Percentiles rank a stretch among this genome's conserved stretches.
Conservation (phyloP, 2,888 invertebrate species). For the Slavum lentiscoides region DNA sequence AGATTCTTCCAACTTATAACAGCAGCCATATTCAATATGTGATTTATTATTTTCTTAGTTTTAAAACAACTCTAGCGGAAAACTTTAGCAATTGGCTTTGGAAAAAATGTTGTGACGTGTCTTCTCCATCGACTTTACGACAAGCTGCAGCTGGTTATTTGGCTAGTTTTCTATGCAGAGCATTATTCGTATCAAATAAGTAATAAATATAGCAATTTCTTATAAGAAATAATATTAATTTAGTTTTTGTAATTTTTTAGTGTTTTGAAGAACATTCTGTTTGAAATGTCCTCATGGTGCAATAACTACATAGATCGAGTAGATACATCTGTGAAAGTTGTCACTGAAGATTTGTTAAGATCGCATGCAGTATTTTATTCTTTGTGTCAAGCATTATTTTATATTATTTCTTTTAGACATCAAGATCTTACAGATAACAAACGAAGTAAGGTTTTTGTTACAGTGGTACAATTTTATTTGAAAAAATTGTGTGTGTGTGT, state of each 20-base stretch:
- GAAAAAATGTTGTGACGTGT: constrained; percentile 73
- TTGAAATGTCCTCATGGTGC: constrained; percentile 79
- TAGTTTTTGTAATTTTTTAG: constrained; percentile 60
- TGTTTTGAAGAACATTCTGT: constrained; percentile 68
- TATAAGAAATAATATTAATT: background rate
- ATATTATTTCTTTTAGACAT: constrained; percentile 87
- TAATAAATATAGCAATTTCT: constrained; percentile 58
- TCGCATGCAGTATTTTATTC: constrained; percentile 85
- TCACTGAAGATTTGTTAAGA: constrained; percentile 42
- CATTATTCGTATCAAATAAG: constrained; percentile 67
- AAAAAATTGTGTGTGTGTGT: no score
- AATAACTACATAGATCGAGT: constrained; percentile 78
- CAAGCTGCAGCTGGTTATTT: constrained; percentile 76
- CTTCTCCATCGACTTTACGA: constrained; percentile 67
- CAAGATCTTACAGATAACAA: constrained; percentile 76
- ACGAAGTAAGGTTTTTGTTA: constrained; percentile 68
- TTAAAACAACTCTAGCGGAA: constrained; percentile 66
- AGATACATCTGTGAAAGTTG: constrained; percentile 62
- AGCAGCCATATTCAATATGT: constrained; percentile 79
- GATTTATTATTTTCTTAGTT: constrained; percentile 74
- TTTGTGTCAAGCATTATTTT: constrained; percentile 90
- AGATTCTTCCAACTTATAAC: constrained; percentile 81
- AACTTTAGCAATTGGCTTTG: constrained; percentile 73
- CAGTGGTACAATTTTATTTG: background rate
- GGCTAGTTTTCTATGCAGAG: constrained; percentile 74